Base-by-base conservation (phyloP, 2,888 invertebrate genomes). In the Gibbula magus region DNA sequence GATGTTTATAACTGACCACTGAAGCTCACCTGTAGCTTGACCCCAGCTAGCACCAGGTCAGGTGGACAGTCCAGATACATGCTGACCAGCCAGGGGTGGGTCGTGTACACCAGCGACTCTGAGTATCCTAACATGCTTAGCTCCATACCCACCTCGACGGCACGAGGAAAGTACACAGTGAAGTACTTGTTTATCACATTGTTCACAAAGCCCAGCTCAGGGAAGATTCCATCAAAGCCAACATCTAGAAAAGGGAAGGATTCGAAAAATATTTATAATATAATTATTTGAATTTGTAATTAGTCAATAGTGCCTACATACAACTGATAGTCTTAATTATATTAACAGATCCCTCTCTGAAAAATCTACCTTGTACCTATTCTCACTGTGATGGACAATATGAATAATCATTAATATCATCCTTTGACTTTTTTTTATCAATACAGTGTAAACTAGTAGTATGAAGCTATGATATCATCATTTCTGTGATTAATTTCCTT, bases 61-160 rank as follows among this genome's bases (percentile, higher is more conserved):
- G 86, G 87, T 74, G 91, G 91, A 86, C 91, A 91, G 82, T 91
- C 85, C 22, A 91, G 73, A 79, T 90, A 91, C 79, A 91, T 73
- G 75, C 87, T 87, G 77, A 91, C 88, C 18, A 91, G 86, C 91
- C 91, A 91, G 16, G 91, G 91, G 82, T 91, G 91, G 5, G 91
- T 91, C 0, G 90, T 91, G 83, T 91, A 91, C n/a, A 88, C 85
- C 77, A 91, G 88, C 25, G 81, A 81, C 78, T 91, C 91, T 52
- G 77, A 75, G 82, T 88, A 91, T 10, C 88, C 88, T 10, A 79
- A 78, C 7, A 75, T 54, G 45, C 78, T n/a, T 20, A 91, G 81
- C 35, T 88, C 74, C 0, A 84, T 73, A 0, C 86, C 85, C 16
- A 85, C 74, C 18, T 83, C 25, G 22, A 88, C 82, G 5, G 91